Base-by-base conservation (phyloP, 35 echinoderm and acorn worm genomes). In the Strongylocentrotus purpuratus region DNA sequence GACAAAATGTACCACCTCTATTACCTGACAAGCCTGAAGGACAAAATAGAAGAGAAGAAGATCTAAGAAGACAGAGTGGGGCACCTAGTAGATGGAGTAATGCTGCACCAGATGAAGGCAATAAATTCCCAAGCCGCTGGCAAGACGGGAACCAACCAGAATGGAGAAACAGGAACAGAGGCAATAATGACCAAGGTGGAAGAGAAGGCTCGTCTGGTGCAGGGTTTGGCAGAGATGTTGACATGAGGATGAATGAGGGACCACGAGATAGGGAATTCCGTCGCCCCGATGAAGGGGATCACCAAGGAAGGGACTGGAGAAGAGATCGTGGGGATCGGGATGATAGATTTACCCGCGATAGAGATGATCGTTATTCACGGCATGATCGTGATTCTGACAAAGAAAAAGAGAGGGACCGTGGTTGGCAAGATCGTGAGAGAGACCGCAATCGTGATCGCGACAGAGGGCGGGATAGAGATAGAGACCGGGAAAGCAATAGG, bases 401-500 rank as follows among this genome's bases (percentile, higher is more conserved):
- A 55, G 90, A 93, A 45, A 45, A 94, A 45, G 96, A 95, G 33
- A 97, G 96, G 52, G 96, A 97, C 59, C 45, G 60, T 20, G 31
- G 94, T 87, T 95, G 94, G 3, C 92, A 52, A 59, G 96, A 94
- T 65, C 10, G 94, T 33, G 95, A 96, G 18, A 94, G 95, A 31
- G 97, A 70, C 10, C 50, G 92, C 46, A 92, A 94, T 47, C 8
- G 86, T 55, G 96, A 97, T 3, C 87, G 95, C 55, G 95, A 98
- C 71, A 95, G 97, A 47, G 96, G 90, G 25, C 48, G 94, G 28
- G 96, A 96, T 4, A 45, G 96, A 28, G 94, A 94, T 50, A 87
- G 95, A 60, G 95, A 96, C 46, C 85, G 96, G 18, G 96, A 96
- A 47, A 95, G 95, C 47, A 96, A 98, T 85, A 88, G 95, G 32